phyloP scores from a whole-genome alignment of 2,888 invertebrate genomes.

The Ophraella communa region DNA sequence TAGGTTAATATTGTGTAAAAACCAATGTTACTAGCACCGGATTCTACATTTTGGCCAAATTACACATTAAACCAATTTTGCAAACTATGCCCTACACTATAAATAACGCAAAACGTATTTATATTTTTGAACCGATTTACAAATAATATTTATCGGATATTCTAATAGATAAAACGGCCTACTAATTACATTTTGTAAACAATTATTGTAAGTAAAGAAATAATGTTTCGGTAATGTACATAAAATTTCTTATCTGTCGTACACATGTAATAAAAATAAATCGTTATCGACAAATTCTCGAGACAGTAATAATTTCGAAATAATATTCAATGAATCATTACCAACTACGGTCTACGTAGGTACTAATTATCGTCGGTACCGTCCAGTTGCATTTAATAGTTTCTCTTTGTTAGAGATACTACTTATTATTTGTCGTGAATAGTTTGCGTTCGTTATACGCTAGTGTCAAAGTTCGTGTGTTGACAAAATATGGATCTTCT shows the following conservation, averaged over 20 bases:
- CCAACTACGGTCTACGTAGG: not conserved
- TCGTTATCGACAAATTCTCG: slow-evolving; percentile 20
- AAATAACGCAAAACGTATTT: too few relatives aligned
- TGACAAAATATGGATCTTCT: not conserved
- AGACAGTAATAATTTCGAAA: slow-evolving; percentile 21
- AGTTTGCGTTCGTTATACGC: not conserved
- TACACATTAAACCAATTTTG: too few relatives aligned
- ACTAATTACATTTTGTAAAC: not conserved
- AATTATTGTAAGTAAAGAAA: slow-evolving; percentile 6
- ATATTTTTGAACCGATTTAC: not conserved
- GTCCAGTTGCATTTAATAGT: slow-evolving; percentile 7
- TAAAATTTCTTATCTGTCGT: slow-evolving; percentile 19
- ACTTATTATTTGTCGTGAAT: not conserved
- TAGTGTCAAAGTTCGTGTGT: not conserved
- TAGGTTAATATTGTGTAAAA: too few relatives aligned
- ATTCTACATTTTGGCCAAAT: too few relatives aligned
- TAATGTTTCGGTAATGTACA: slow-evolving; percentile 15
- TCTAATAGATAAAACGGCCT: not conserved
- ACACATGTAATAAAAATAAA: slow-evolving; percentile 23
- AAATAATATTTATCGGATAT: not conserved
- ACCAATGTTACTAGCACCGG: too few relatives aligned
- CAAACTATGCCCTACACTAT: too few relatives aligned
- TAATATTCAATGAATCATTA: slow-evolving; percentile 21
- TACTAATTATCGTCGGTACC: not conserved
- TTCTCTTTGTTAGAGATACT: slow-evolving; percentile 12